phyloP scores from a whole-genome alignment of 64 coral and sea anemone genomes.

The Acropora tenuis region DNA sequence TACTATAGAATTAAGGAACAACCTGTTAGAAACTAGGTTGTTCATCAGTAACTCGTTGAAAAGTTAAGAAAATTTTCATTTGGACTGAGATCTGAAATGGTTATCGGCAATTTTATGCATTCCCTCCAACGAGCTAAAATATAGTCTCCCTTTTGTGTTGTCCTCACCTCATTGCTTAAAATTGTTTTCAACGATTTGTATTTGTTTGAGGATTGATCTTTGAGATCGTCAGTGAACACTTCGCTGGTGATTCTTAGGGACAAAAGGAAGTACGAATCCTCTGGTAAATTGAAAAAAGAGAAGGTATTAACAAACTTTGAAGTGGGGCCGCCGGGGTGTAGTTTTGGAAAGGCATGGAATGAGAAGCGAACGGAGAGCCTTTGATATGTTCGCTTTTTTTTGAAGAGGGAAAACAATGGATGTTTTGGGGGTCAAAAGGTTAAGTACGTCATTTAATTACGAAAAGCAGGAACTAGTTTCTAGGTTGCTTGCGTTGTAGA shows the following conservation, averaged over 20 bases:
- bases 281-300: not conserved
- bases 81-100: no score
- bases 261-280: constrained; percentile 55
- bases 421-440: no score
- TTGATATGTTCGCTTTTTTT: not conserved
- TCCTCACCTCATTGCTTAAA: constrained; percentile 42
- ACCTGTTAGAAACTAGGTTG: no score
- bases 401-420: not conserved
- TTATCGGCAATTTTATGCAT: no score
- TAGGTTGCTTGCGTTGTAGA: no score
- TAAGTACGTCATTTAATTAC: no score
- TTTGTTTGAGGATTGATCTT: constrained; percentile 19
- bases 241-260: constrained; percentile 42
- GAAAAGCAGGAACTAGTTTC: no score
- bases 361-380: not conserved
- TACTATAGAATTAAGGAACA: no score
- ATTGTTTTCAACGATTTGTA: constrained; percentile 26
- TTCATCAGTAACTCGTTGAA: no score
- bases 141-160: not conserved
- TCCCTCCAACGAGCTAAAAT: not conserved
- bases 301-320: not conserved
- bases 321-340: no score
- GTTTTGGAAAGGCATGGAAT: no score
- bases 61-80: no score
- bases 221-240: constrained; percentile 36